phyloP scores from a whole-genome alignment of 2,888 invertebrate species.

The Xylophagus ater region DNA sequence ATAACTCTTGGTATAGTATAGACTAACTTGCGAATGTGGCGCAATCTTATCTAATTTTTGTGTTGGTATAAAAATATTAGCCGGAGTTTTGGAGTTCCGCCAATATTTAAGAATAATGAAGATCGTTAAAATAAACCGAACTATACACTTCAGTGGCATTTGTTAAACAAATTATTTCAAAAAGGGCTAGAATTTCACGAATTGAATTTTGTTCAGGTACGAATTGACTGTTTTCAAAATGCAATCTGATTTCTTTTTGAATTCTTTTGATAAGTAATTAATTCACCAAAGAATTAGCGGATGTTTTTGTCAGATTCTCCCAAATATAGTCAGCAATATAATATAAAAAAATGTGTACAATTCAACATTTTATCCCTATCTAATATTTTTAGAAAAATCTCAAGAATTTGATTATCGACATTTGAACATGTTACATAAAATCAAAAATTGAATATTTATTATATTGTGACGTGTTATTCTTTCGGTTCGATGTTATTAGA shows the following conservation, averaged over 20 bases:
- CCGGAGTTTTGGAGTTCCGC: constrained; percentile 53
- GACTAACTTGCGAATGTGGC: constrained; percentile 31
- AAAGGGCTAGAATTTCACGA: constrained; percentile 53
- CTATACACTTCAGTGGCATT: constrained; percentile 51
- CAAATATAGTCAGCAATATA: constrained; percentile 42
- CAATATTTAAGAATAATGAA: constrained; percentile 60
- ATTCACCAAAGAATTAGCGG: constrained; percentile 26
- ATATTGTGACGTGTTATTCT: too few species aligned
- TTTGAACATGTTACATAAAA: constrained; percentile 48
- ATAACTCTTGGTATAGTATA: too few species aligned
- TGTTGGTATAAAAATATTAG: constrained; percentile 62
- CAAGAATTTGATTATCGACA: constrained; percentile 28
- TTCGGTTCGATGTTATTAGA: too few species aligned
- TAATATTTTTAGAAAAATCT: constrained; percentile 22
- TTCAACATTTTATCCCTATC: constrained; percentile 39
- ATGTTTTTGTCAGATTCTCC: constrained; percentile 29
- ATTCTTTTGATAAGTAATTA: constrained; percentile 51
- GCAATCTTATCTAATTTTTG: constrained; percentile 57
- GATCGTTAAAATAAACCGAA: constrained; percentile 48
- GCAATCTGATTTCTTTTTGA: constrained; percentile 56
- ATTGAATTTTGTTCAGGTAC: constrained; percentile 51
- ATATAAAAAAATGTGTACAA: constrained; percentile 48
- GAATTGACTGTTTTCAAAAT: constrained; percentile 55
- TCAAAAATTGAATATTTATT: constrained; percentile 44
- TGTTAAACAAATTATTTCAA: constrained; percentile 57